phyloP scores from a whole-genome alignment of 2,113 vertebrate genomes.

The Sminthopsis crassicaudata region DNA sequence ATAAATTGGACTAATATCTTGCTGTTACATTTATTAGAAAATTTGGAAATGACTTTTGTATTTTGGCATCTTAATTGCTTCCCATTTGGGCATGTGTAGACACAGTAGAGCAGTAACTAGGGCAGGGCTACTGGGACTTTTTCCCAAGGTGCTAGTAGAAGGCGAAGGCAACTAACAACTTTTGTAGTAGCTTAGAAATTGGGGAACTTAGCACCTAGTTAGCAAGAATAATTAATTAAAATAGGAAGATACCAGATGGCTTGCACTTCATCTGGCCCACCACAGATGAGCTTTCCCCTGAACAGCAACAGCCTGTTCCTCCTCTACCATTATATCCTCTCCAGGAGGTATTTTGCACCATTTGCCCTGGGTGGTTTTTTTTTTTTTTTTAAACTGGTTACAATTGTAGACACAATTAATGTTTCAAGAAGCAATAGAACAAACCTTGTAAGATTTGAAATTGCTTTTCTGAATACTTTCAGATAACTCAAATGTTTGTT shows the following conservation, averaged over 20 bases:
- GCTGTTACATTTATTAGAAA: not conserved
- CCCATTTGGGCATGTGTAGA: not conserved
- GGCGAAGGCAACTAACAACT: not conserved
- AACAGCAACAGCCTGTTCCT: not conserved
- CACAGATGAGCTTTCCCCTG: not conserved
- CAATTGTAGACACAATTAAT: not conserved
- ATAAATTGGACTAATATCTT: not conserved
- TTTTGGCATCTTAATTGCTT: not conserved
- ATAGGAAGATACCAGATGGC: not conserved
- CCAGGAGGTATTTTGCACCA: not conserved
- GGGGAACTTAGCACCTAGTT: not conserved
- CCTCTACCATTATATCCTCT: not conserved
- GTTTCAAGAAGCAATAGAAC: not conserved
- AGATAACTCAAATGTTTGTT: not conserved
- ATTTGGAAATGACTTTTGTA: not conserved
- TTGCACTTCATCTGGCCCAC: not conserved
- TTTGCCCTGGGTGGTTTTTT: slow-evolving; percentile 3
- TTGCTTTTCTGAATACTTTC: not conserved
- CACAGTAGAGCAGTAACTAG: not conserved
- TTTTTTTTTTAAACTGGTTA: too few relatives aligned
- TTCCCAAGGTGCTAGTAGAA: not conserved
- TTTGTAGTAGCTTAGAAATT: not conserved
- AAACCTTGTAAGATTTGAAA: not conserved
- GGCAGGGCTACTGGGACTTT: not conserved
- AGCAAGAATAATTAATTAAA: not conserved